Conservation (phyloP, 2,888 invertebrate genomes). For the Alloplasta piceator region DNA sequence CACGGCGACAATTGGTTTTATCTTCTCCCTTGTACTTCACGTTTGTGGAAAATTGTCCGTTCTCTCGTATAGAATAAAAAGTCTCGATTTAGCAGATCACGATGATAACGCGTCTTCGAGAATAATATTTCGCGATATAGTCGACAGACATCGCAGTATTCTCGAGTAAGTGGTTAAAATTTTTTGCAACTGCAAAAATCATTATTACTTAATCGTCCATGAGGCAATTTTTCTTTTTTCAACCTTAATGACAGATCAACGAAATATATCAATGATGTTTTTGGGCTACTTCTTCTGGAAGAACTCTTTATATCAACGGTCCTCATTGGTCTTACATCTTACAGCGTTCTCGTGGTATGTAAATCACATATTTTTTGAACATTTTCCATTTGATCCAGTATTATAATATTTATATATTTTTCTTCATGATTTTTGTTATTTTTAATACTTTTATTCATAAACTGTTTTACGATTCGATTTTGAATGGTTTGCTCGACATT, state of each 20-base stretch:
- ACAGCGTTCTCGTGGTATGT: slow-evolving; percentile 59
- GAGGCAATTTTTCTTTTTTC: not conserved
- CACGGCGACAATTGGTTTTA: slow-evolving; percentile 40
- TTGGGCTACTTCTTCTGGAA: slow-evolving; percentile 54
- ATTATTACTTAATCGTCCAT: not conserved
- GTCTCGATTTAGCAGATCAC: not conserved
- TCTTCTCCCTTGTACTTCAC: slow-evolving; percentile 49
- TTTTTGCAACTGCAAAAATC: not conserved
- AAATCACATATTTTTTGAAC: not conserved
- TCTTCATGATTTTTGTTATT: not conserved
- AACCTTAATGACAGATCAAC: slow-evolving; percentile 12
- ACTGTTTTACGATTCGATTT: not conserved
- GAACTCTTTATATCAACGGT: slow-evolving; percentile 57
- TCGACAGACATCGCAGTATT: slow-evolving; percentile 39
- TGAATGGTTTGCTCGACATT: not conserved
- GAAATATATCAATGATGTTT: slow-evolving; percentile 48
- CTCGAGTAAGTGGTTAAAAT: slow-evolving; percentile 2
- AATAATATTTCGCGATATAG: slow-evolving; percentile 26
- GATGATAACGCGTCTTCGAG: not conserved
- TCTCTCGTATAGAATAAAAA: slow-evolving; percentile 46
- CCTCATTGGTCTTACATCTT: slow-evolving; percentile 55
- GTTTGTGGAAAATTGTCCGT: slow-evolving; percentile 52
- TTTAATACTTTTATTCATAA: not conserved
- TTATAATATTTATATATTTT: too few relatives aligned
- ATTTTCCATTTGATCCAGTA: too few relatives aligned